Conservation (phyloP, 2,797 vertebrate species). For the Liasis olivaceus region DNA sequence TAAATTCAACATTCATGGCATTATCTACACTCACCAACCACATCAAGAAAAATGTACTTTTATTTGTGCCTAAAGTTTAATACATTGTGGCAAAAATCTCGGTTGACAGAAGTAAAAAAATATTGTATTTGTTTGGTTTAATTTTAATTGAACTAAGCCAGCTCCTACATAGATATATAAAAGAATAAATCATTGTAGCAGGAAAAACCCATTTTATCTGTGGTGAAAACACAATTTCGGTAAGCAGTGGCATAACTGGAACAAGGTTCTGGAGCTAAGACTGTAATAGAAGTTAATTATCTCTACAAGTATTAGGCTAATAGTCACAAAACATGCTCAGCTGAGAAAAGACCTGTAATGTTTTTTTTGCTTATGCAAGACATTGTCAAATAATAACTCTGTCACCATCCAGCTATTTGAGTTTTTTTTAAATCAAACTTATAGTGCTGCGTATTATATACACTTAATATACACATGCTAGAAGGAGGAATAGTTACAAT, state of each 20-base stretch:
- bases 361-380: neutral
- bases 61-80: neutral
- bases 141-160: neutral
- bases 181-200: neutral
- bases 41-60: neutral
- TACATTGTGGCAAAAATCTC: neutral
- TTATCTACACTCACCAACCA: neutral
- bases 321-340: neutral
- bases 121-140: neutral
- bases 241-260: neutral
- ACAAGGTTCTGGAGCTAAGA: neutral
- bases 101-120: neutral
- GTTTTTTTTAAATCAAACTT: neutral
- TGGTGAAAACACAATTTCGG: neutral
- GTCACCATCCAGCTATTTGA: neutral
- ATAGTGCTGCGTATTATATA: neutral
- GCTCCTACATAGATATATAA: too few species aligned
- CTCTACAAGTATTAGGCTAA: neutral
- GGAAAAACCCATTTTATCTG: neutral
- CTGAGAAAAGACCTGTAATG: neutral
- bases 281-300: neutral
- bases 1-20: neutral
- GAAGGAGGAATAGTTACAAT: neutral
- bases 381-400: neutral
- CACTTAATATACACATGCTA: neutral